These are phyloP conservation scores for Neopelma chrysocephalum DNA, from an alignment of 2,797 vertebrate genomes.

Conservation along the genomic window DNA sequence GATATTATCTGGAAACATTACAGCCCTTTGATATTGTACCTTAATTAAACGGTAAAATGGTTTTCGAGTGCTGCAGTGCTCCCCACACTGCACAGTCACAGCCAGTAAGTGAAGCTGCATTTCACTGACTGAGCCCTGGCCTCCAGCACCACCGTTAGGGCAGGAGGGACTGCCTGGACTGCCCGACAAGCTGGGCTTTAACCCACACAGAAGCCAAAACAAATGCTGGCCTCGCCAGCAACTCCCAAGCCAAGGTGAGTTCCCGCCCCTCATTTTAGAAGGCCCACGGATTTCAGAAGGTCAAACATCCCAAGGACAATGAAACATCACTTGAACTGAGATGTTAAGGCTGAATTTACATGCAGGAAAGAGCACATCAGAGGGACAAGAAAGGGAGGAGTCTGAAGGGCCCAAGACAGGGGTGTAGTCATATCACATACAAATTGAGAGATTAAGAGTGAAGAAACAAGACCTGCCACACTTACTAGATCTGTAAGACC, in stretches of 20 bases:
- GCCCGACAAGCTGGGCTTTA: background rate
- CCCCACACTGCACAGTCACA: background rate
- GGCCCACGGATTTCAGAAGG: background rate
- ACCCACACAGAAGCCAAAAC: background rate
- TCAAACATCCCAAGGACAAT: background rate
- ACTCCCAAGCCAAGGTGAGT: background rate
- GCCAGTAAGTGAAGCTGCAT: background rate
- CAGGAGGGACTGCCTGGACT: no score
- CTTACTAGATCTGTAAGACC: background rate
- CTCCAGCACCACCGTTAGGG: background rate
- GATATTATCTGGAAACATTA: slow-evolving; percentile 48
- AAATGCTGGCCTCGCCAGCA: background rate
- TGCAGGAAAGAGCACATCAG: background rate
- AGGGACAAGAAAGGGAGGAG: background rate
- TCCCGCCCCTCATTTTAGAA: background rate
- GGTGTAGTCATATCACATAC: background rate
- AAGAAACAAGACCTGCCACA: background rate
- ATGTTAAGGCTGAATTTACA: background rate
- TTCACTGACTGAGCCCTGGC: background rate
- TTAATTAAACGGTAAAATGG: slow-evolving; percentile 25
- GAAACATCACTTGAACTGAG: background rate
- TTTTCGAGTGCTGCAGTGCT: background rate
- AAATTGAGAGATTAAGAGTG: background rate
- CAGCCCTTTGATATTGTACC: slow-evolving; percentile 10
- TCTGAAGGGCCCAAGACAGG: background rate